A percentile compares a stretch with the other conserved stretches of the same genome.
Evolutionary conservation across 2,888 invertebrate species (phyloP).

Genomic region (Dynastes maya): DNA sequence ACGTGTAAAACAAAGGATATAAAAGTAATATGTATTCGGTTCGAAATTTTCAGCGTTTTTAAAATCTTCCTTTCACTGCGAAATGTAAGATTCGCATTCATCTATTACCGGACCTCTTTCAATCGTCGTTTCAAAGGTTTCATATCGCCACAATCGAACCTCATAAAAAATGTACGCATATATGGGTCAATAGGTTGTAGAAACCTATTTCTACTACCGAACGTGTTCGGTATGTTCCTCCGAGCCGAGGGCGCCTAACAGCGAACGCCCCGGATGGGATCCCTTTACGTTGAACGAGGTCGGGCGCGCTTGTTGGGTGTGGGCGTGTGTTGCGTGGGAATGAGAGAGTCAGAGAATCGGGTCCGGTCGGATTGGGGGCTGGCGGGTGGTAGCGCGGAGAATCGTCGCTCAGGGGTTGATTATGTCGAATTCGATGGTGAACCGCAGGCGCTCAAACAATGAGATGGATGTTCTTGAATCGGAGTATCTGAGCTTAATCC

Average conservation of each 20-base stretch:
- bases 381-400: not conserved
- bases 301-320: conserved; percentile 3
- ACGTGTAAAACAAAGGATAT: too few species aligned
- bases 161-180: conserved; percentile 52
- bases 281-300: conserved; percentile 33
- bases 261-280: not conserved
- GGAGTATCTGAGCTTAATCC: conserved; percentile 59
- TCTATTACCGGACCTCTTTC: not conserved
- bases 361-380: not conserved
- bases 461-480: conserved; percentile 57
- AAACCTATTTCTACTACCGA: conserved; percentile 14
- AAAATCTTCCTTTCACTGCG: not conserved
- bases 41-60: too few species aligned
- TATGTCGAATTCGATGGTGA: conserved; percentile 56
- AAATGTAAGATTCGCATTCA: too few species aligned
- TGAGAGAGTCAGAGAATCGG: not conserved
- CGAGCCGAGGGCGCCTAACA: not conserved
- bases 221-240: conserved; percentile 28
- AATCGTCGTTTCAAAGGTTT: conserved; percentile 15
- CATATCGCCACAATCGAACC: conserved; percentile 48
- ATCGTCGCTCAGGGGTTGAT: conserved; percentile 43
- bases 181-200: conserved; percentile 53
- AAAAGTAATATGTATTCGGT: too few species aligned
- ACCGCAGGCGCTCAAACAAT: conserved; percentile 57
- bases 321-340: too few species aligned